Conservation (phyloP, 2,797 vertebrate genomes). For the Melanotaenia nigrans region DNA sequence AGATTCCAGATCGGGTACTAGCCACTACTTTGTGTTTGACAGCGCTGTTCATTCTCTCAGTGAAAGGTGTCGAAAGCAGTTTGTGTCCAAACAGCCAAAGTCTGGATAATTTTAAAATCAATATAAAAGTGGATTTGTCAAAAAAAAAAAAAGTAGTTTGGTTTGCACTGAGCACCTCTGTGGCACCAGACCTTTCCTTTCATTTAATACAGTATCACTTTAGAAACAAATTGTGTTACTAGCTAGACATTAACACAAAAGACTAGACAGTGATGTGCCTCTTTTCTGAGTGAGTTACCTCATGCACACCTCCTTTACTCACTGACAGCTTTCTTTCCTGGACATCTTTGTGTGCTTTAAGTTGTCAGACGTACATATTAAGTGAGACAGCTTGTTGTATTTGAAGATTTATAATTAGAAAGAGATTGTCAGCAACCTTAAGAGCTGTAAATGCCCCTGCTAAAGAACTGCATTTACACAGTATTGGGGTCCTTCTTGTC, state of each 20-base stretch:
- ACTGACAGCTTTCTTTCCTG: background rate
- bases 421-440: background rate
- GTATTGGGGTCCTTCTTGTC: constrained; percentile 11
- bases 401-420: constrained; percentile 34
- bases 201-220: background rate
- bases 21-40: background rate
- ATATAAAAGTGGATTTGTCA: background rate
- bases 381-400: constrained; percentile 13
- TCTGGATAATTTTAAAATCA: background rate
- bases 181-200: background rate
- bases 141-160: background rate
- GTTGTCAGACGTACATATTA: constrained; percentile 4
- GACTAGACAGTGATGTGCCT: background rate
- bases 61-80: background rate
- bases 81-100: background rate
- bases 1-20: background rate
- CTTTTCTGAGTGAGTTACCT: background rate
- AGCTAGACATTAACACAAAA: background rate
- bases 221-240: background rate
- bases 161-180: background rate
- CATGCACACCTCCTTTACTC: background rate
- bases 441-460: constrained; percentile 4
- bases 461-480: constrained; percentile 5
- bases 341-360: background rate
- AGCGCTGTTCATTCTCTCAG: background rate